A percentile compares a stretch with the other conserved stretches of the same genome.
Conservation (phyloP, 2,797 vertebrate genomes). For the Crocidura indochinensis region DNA sequence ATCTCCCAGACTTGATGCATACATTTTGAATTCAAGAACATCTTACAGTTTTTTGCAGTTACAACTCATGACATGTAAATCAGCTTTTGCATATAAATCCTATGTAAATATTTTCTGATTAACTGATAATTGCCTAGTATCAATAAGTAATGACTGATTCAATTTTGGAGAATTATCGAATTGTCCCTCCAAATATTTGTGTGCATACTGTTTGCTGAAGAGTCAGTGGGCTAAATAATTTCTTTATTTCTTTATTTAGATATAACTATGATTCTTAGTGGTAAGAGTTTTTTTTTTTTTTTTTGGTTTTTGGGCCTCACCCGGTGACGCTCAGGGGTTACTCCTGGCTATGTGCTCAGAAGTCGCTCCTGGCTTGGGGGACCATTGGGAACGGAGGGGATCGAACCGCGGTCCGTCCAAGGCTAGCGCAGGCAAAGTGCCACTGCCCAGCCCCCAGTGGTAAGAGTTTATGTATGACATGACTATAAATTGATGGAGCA, state of each 20-base stretch:
- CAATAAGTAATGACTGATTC: slow-evolving; percentile 8
- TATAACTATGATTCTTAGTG: slow-evolving; percentile 20
- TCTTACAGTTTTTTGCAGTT: background rate
- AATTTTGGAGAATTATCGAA: slow-evolving; percentile 30
- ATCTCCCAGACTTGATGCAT: background rate
- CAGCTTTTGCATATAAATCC: background rate
- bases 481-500: slow-evolving; percentile 21
- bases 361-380: no score
- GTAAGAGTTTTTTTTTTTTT: background rate
- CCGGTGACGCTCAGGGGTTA: no score
- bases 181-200: slow-evolving; percentile 6
- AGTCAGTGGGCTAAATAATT: background rate
- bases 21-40: slow-evolving; percentile 42
- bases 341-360: no score
- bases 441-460: no score
- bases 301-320: no score
- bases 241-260: slow-evolving; percentile 38
- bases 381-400: no score
- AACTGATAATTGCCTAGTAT: background rate
- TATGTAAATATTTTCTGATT: slow-evolving; percentile 43
- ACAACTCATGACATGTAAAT: background rate
- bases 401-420: no score
- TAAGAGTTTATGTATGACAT: background rate
- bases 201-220: background rate
- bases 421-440: no score